These are phyloP conservation scores for Trachelus tabidus DNA, from an alignment of 2,888 invertebrate genomes.

Conservation along the genomic window DNA sequence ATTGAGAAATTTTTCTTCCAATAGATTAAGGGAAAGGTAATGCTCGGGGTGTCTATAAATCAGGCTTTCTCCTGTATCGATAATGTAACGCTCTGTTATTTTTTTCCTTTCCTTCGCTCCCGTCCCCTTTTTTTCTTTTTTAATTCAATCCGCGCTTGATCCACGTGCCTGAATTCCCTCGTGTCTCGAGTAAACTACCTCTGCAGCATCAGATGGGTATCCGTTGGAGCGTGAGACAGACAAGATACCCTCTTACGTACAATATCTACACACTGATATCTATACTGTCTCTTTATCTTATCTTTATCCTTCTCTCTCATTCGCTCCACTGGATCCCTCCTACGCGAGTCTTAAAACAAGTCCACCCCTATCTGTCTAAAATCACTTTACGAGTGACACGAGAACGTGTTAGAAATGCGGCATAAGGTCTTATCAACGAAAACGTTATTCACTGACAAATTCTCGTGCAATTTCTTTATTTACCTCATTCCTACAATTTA, in stretches of 20 bases:
- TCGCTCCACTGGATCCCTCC: background rate
- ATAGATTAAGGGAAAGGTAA: background rate
- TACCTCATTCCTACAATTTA: background rate
- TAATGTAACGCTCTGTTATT: background rate
- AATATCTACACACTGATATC: background rate
- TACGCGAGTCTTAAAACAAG: background rate
- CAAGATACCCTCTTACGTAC: background rate
- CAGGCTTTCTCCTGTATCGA: conserved; percentile 1
- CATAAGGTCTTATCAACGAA: background rate
- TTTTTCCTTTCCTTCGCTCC: background rate
- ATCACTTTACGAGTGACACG: background rate
- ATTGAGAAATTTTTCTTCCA: background rate
- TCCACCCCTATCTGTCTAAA: background rate
- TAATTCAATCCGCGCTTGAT: conserved; percentile 1
- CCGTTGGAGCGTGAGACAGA: background rate
- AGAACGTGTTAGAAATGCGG: background rate
- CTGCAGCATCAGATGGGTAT: background rate
- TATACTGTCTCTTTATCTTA: background rate
- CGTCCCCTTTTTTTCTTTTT: background rate
- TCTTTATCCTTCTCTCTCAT: background rate
- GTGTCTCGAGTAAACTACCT: background rate
- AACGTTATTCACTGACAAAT: background rate
- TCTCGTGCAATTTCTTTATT: too few species aligned
- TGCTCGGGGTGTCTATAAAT: background rate
- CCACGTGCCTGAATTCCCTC: background rate